Conservation (phyloP, 2,797 vertebrate species). For the Chiloscyllium punctatum region DNA sequence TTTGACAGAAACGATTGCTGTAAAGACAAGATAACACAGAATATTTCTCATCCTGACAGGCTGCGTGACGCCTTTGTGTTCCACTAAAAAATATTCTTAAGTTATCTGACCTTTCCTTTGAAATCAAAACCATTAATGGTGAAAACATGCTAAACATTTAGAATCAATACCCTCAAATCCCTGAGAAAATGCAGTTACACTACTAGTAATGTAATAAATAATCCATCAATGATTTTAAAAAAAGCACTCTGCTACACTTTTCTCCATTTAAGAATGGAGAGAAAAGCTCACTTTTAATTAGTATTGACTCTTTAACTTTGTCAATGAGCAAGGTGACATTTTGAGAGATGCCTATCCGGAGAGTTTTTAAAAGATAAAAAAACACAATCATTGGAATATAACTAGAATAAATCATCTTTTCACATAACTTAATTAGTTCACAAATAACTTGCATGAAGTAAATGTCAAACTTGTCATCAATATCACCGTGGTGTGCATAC, state of each 20-base stretch:
- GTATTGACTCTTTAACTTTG: not conserved
- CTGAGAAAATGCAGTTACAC: conserved; percentile 13
- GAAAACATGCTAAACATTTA: conserved; percentile 17
- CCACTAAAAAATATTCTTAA: not conserved
- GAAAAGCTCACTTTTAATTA: not conserved
- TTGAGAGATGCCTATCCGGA: not conserved
- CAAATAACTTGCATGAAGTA: not conserved
- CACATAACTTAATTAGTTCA: not conserved
- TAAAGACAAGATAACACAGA: conserved; percentile 6
- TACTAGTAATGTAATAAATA: not conserved
- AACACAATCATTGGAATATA: not conserved
- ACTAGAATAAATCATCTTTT: not conserved
- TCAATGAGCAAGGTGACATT: not conserved
- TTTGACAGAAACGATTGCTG: conserved; percentile 3
- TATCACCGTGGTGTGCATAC: not conserved
- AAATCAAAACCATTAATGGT: not conserved
- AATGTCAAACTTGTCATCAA: not conserved
- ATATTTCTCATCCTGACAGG: conserved; percentile 33
- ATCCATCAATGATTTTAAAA: not conserved
- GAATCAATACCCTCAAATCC: conserved; percentile 31
- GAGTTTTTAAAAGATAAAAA: not conserved
- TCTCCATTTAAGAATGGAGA: not conserved
- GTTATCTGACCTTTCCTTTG: not conserved
- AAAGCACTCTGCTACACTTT: not conserved
- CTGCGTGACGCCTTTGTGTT: not conserved